Evolutionary conservation across 1,140 invertebrate species (phyloP).

Genomic region (Leucophenga varia): DNA sequence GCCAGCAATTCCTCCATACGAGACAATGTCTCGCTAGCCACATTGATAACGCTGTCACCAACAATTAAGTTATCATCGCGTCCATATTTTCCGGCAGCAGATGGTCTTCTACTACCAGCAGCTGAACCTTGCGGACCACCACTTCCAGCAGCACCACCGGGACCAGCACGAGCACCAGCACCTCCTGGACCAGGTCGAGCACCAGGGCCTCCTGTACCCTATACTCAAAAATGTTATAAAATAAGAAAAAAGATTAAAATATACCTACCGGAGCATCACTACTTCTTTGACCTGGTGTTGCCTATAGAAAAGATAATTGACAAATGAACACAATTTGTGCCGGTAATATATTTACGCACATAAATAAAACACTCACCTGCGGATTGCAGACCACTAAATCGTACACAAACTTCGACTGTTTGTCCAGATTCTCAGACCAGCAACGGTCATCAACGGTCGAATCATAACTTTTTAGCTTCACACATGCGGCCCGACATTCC

Average conservation of each 20-base stretch:
- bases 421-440: slow-evolving; percentile 36
- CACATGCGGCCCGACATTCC: slow-evolving; percentile 31
- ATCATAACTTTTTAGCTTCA: slow-evolving; percentile 44
- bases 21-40: slow-evolving; percentile 30
- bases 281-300: not conserved
- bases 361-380: slow-evolving; percentile 12
- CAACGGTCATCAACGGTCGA: slow-evolving; percentile 43
- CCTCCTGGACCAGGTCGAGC: not conserved
- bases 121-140: not conserved
- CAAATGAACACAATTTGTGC: too few species aligned
- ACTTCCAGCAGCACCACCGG: not conserved
- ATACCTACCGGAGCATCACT: not conserved
- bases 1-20: slow-evolving; percentile 27
- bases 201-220: too few species aligned
- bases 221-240: too few species aligned
- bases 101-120: not conserved
- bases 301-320: too few species aligned
- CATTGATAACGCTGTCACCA: slow-evolving; percentile 36
- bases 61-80: slow-evolving; percentile 14
- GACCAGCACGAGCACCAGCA: not conserved
- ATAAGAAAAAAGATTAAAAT: too few species aligned
- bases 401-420: slow-evolving; percentile 36
- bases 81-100: slow-evolving; percentile 5
- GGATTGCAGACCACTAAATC: slow-evolving; percentile 40
- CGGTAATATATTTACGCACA: too few species aligned